Base-by-base conservation (phyloP, 2,797 vertebrate genomes). In the Botia kubotai region DNA sequence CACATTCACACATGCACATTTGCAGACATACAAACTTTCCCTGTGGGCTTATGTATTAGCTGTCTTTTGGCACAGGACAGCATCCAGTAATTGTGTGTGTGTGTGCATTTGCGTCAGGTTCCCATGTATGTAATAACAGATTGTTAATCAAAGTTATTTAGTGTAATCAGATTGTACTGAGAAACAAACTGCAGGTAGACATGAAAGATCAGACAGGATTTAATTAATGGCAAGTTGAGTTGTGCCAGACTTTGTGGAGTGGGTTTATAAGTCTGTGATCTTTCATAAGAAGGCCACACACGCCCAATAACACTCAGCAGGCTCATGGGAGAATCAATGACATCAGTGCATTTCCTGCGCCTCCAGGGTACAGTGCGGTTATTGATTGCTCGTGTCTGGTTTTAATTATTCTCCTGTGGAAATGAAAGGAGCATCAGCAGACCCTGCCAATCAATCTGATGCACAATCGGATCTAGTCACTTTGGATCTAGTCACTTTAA, bases 351-450 rank as follows among this genome's bases (percentile, higher is more conserved):
- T 74, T 78, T 80, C 52, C 83, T 87, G 29, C 81, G 77, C 81
- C 85, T 82, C 77, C 0, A 21, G 7, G 26, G 84, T 81, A 72
- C 72, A 19, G 26, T 75, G 76, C 11, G 55, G 77, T 78, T 86
- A 92, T 91, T 19, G 89, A 91, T 90, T 83, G 67, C 74, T 81
- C 4, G 17, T 81, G 89, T 83, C 88, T 88, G 88, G 85, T 88
- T 91, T 91, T 89, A 91, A 91, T 91, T 89, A 84, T 85, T 69
- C 81, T 76, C 75, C 77, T 83, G 83, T 82, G 66, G n/a, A 23
- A 76, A 81, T 80, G 75, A 84, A 87, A 88, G 77, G 36, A 66
- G 67, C 80, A 77, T 75, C 19, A 23, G 80, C 29, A 73, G 71
- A 21, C 5, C 6, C 77, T 72, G 75, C 75, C 80, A 84, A 75